These are phyloP conservation scores for Corythoichthys intestinalis DNA, from an alignment of 2,113 vertebrate species.

Conservation along the genomic window DNA sequence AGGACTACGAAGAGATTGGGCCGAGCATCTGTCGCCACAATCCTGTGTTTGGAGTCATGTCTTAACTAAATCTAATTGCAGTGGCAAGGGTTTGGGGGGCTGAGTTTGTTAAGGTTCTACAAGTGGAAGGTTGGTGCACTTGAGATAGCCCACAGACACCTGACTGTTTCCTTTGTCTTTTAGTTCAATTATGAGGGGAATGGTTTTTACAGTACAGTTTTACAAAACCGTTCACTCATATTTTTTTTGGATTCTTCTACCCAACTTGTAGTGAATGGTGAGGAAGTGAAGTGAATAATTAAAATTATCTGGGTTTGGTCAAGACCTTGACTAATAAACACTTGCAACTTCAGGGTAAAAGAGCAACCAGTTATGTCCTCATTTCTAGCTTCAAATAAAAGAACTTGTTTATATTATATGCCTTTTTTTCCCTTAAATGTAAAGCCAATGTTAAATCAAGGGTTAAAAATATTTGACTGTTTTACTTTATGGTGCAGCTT, in stretches of 20 bases:
- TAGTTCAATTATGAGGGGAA: conserved; percentile 64
- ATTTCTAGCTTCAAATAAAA: conserved; percentile 70
- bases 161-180: conserved; percentile 11
- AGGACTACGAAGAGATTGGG: conserved; percentile 98
- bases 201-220: conserved; percentile 66
- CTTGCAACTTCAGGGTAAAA: background rate
- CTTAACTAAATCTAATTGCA: conserved; percentile 70
- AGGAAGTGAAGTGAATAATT: conserved; percentile 13
- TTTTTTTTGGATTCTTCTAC: conserved; percentile 75
- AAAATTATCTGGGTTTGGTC: conserved; percentile 16
- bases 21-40: conserved; percentile 99
- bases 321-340: conserved; percentile 6
- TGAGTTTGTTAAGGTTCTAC: background rate
- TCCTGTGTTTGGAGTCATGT: conserved; percentile 99
- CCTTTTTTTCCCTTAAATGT: conserved; percentile 82
- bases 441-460: conserved; percentile 72
- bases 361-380: background rate
- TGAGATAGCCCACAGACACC: conserved; percentile 33
- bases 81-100: conserved; percentile 23
- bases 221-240: conserved; percentile 69
- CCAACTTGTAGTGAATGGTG: conserved; percentile 69
- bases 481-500: conserved; percentile 49
- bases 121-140: conserved; percentile 10
- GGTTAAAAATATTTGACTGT: conserved; percentile 46
- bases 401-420: conserved; percentile 96